Percentiles rank a stretch among this genome's conserved stretches.
Evolutionary conservation across 2,113 vertebrate genomes (phyloP).

Genomic region (Turdus rufiventris): DNA sequence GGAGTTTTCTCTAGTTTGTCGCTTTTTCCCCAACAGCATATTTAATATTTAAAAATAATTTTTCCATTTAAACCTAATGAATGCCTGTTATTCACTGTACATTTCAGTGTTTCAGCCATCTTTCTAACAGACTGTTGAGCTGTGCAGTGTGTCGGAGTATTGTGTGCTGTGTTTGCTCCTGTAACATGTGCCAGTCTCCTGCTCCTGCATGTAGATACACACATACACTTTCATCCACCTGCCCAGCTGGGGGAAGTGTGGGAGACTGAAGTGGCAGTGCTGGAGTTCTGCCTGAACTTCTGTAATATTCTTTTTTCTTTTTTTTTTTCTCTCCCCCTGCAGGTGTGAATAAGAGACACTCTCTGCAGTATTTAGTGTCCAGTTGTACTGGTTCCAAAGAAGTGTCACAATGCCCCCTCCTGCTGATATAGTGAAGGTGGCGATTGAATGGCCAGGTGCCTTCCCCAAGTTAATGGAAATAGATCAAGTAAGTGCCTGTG

Average conservation of each 20-base stretch:
- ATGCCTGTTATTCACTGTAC: constrained; percentile 41
- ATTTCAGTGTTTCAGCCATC: constrained; percentile 57
- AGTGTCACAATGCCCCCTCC: constrained; percentile 87
- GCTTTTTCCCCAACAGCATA: neutral
- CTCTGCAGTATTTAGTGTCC: constrained; percentile 47
- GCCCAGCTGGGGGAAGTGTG: neutral
- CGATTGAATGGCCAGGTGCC: constrained; percentile 95
- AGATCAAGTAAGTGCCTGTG: constrained; percentile 85
- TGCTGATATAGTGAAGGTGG: constrained; percentile 95
- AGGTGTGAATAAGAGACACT: constrained; percentile 64
- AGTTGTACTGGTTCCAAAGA: neutral
- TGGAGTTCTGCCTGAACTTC: constrained; percentile 20
- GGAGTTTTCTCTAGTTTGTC: neutral
- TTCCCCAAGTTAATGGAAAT: constrained; percentile 98
- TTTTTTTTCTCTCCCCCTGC: constrained; percentile 3
- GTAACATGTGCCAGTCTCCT: neutral
- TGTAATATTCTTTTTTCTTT: neutral
- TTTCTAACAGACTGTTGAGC: constrained; percentile 29
- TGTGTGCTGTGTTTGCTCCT: neutral
- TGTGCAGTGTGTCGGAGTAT: neutral
- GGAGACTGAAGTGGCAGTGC: neutral
- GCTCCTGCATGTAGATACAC: neutral
- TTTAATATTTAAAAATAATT: constrained; percentile 53
- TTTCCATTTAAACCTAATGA: constrained; percentile 48
- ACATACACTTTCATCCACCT: neutral